Conservation (phyloP, 30 jellyfish, hydroid and myxozoan genomes). For the Aurelia aurita complex sp. Pacific region DNA sequence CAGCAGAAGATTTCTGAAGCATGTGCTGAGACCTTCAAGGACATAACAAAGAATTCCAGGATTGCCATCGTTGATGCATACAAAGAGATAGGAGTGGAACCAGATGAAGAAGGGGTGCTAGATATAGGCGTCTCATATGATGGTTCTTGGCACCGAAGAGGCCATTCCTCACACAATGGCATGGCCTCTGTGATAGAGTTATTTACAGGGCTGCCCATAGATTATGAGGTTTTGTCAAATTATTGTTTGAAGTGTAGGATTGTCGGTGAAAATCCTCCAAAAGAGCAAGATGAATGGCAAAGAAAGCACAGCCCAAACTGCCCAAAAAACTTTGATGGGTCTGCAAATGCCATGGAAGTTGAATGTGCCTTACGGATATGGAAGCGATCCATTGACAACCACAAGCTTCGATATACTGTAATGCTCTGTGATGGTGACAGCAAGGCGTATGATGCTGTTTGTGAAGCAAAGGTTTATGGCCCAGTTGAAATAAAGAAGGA, state of each 20-base stretch:
- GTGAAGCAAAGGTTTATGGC: slow-evolving; percentile 24
- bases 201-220: slow-evolving; percentile 62
- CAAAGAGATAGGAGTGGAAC: slow-evolving; percentile 18
- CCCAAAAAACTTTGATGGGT: slow-evolving; percentile 27
- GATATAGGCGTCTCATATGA: slow-evolving; percentile 50
- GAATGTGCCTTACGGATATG: slow-evolving; percentile 54
- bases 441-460: slow-evolving; percentile 42
- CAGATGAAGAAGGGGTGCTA: background rate
- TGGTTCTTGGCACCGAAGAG: slow-evolving; percentile 66
- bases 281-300: slow-evolving; percentile 8
- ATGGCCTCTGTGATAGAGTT: slow-evolving; percentile 47
- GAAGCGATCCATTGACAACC: slow-evolving; percentile 14
- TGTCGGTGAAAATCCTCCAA: slow-evolving; percentile 5
- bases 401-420: slow-evolving; percentile 48
- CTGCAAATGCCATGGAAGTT: slow-evolving; percentile 49
- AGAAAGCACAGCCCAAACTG: slow-evolving; percentile 7
- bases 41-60: background rate
- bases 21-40: background rate
- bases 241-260: slow-evolving; percentile 20
- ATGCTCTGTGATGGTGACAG: slow-evolving; percentile 63
- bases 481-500: slow-evolving; percentile 19
- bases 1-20: slow-evolving; percentile 8
- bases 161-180: slow-evolving; percentile 58
- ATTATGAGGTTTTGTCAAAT: slow-evolving; percentile 33
- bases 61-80: slow-evolving; percentile 19